Evolutionary conservation across 2,888 invertebrate genomes (phyloP).

Genomic region (Scaptomyza reducta): DNA sequence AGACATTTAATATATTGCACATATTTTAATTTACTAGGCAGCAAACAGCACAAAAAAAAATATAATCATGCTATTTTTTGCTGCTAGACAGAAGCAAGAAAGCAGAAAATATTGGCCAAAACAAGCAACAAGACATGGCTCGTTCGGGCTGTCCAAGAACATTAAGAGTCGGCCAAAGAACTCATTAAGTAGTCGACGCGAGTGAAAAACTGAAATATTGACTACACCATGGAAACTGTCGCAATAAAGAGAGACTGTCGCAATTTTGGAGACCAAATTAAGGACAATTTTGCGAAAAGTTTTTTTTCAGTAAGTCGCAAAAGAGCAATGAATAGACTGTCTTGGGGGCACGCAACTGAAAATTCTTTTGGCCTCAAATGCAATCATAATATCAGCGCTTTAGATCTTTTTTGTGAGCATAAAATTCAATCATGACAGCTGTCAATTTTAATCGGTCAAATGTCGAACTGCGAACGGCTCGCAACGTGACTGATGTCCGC

Average conservation of each 20-base stretch:
- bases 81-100: constrained; percentile 5
- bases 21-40: constrained; percentile 39
- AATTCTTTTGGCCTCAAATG: constrained; percentile 31
- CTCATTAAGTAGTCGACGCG: constrained; percentile 26
- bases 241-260: constrained; percentile 59
- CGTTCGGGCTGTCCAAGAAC: constrained; percentile 48
- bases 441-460: constrained; percentile 75
- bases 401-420: constrained; percentile 50
- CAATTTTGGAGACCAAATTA: constrained; percentile 43
- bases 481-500: constrained; percentile 52
- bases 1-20: constrained; percentile 30
- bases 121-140: constrained; percentile 48
- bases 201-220: constrained; percentile 54
- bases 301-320: constrained; percentile 10
- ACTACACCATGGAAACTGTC: constrained; percentile 57
- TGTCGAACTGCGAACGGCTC: constrained; percentile 40
- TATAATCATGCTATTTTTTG: constrained; percentile 9
- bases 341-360: constrained; percentile 22
- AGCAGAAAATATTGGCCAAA: constrained; percentile 16
- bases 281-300: constrained; percentile 35
- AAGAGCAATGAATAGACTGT: not conserved
- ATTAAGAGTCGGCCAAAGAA: constrained; percentile 46
- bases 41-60: constrained; percentile 1
- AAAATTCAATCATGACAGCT: constrained; percentile 74
- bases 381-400: constrained; percentile 44